Percentiles rank a stretch among this genome's conserved stretches.
Evolutionary conservation across 2,888 invertebrate genomes (phyloP).

Genomic region (Glyphotaelius pellucidus): DNA sequence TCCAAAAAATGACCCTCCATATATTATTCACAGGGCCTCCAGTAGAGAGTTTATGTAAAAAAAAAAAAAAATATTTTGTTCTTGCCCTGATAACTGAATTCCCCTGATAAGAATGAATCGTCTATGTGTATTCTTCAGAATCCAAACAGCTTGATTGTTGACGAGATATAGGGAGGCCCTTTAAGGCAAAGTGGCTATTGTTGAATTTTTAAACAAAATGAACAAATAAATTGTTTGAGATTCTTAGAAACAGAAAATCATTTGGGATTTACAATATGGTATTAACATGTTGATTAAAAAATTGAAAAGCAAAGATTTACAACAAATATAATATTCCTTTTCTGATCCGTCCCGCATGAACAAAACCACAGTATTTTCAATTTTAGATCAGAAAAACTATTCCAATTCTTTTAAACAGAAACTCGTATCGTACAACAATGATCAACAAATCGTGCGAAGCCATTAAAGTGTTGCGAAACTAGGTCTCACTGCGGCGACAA

Average conservation of each 20-base stretch:
- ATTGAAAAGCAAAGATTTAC: background rate
- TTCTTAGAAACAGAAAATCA: background rate
- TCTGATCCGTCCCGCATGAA: background rate
- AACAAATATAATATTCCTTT: background rate
- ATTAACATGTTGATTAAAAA: background rate
- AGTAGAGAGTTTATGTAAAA: too few relatives aligned
- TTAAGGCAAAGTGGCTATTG: too few relatives aligned
- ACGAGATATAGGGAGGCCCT: too few relatives aligned
- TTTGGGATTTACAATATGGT: background rate
- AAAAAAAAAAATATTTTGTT: too few relatives aligned
- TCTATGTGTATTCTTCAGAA: too few relatives aligned
- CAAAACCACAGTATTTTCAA: background rate
- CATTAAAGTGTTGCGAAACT: constrained; percentile 24
- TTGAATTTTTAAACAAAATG: too few relatives aligned
- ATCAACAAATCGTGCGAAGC: constrained; percentile 25
- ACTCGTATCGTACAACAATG: background rate
- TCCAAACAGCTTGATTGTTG: too few relatives aligned
- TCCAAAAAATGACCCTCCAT: too few relatives aligned
- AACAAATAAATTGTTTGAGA: background rate
- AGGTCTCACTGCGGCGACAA: constrained; percentile 24
- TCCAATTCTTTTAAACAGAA: constrained; percentile 1
- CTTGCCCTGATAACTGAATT: too few relatives aligned
- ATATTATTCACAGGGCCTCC: too few relatives aligned
- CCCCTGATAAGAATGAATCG: too few relatives aligned
- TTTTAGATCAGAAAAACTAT: constrained; percentile 3